Conservation (phyloP, 1,140 invertebrate genomes). For the Lepidurus arcticus region DNA sequence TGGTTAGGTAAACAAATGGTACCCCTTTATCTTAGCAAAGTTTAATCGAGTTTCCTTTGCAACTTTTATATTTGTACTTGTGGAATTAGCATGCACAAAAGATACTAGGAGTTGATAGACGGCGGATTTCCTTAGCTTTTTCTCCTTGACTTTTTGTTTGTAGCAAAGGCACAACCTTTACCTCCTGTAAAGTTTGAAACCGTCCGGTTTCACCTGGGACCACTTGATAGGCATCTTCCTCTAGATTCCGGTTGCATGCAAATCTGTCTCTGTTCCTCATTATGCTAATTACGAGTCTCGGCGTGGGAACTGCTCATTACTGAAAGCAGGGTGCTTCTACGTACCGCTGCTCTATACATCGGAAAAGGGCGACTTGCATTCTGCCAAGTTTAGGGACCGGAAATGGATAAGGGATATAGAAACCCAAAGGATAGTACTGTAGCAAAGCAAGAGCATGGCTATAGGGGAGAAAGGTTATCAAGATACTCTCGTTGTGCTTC, state of each 20-base stretch:
- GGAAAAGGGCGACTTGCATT: neutral
- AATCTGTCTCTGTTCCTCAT: conserved; percentile 15
- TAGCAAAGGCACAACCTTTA: neutral
- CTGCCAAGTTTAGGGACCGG: neutral
- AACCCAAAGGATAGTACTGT: neutral
- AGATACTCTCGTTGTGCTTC: neutral
- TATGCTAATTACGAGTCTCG: conserved; percentile 19
- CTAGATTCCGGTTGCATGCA: conserved; percentile 16
- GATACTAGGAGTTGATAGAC: neutral
- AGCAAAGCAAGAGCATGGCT: neutral
- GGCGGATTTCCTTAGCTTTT: neutral
- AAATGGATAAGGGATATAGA: conserved; percentile 17
- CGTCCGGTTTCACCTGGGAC: conserved; percentile 17
- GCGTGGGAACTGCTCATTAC: conserved; percentile 20
- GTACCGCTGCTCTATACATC: neutral
- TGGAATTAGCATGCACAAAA: conserved; percentile 3
- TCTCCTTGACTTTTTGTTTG: neutral
- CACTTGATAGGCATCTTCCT: conserved; percentile 19
- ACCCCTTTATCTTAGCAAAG: neutral
- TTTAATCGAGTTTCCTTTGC: neutral
- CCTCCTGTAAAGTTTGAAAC: neutral
- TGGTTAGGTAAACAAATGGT: neutral
- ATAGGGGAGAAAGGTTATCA: conserved; percentile 1
- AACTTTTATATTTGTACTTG: neutral
- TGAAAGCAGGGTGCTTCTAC: neutral